A percentile compares a stretch with the other conserved stretches of the same genome.
Conservation (phyloP, 2,113 vertebrate genomes). For the Anseranas semipalmata region DNA sequence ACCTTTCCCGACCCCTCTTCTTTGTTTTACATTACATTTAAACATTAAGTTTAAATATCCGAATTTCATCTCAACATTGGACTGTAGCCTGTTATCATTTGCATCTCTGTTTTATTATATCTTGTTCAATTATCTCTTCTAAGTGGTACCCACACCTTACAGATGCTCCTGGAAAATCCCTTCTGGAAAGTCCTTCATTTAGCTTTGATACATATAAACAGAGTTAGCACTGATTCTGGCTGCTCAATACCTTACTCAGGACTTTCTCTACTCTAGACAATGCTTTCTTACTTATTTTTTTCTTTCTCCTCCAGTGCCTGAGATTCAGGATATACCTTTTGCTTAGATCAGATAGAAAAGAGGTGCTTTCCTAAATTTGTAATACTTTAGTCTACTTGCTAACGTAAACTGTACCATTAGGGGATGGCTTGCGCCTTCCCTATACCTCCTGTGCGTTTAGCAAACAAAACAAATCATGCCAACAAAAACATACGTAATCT, state of each 20-base stretch:
- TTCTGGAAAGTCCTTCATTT: not conserved
- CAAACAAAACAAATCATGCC: not conserved
- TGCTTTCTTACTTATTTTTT: not conserved
- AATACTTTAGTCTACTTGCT: not conserved
- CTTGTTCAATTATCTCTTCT: not conserved
- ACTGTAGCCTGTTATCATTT: not conserved
- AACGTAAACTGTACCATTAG: not conserved
- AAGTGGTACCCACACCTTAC: not conserved
- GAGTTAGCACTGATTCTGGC: not conserved
- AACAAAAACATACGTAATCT: not conserved
- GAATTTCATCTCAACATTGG: not conserved
- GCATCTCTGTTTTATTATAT: not conserved
- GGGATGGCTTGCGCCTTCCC: not conserved
- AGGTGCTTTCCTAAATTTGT: not conserved
- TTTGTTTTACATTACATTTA: not conserved
- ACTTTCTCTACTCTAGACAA: not conserved
- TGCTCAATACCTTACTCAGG: not conserved
- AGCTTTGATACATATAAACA: not conserved
- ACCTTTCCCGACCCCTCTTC: not conserved
- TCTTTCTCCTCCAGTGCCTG: not conserved
- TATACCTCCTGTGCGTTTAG: not conserved
- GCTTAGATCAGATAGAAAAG: not conserved
- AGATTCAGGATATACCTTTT: not conserved
- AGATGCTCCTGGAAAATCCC: not conserved
- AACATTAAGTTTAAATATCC: not conserved